Evolutionary conservation across 2,888 invertebrate genomes (phyloP), one percentile per base, ranked within the genome.

Genomic region (Drosophila pseudotakahashii): DNA sequence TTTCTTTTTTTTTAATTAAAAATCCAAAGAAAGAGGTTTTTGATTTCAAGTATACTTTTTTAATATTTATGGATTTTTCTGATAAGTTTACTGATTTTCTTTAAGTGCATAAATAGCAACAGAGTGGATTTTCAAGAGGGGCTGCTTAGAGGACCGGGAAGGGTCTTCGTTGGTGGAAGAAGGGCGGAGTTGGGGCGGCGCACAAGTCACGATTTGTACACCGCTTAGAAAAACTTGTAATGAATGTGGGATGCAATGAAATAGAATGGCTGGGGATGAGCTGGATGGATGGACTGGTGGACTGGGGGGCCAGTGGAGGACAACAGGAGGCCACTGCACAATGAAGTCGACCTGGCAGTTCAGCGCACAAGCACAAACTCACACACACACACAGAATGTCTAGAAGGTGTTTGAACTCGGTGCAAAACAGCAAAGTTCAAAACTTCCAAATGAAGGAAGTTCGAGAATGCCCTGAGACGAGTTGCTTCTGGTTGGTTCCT

Each of bases 121-220:
- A 58, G 37, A 60, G 61, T 60, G 37, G 61, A 39, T 26, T 63
- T 63, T 63, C 41, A 47, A 44, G 66, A 39, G 54, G 45, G 26
- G 34, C n/a, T 45, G 42, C 10, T n/a, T 13, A 30, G 30, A 26
- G n/a, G 48, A 13, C 7, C 19, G 32, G 26, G 9, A 39, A 41
- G 39, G 55, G 53, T 16, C 39, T 34, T 39, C 23, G 39, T 9
- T 19, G 42, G 34, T 16, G 44, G 37, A 11, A 39, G 37, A 11
- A 39, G 37, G 63, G 45, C 62, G 44, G 66, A 51, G 64, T 32
- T 66, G 47, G 53, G 68, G 51, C 48, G 36, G 61, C 39, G 59
- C 48, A 47, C 60, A 51, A 79, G 81, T 84, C 87, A 86, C 84
- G 77, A 89, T 78, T 78, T 78, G 72, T 69, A 68, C 71, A 69